Percentiles rank a stretch among this genome's conserved stretches.
phyloP scores from a whole-genome alignment of 2,113 vertebrate species.

The Pardalotus punctatus region DNA sequence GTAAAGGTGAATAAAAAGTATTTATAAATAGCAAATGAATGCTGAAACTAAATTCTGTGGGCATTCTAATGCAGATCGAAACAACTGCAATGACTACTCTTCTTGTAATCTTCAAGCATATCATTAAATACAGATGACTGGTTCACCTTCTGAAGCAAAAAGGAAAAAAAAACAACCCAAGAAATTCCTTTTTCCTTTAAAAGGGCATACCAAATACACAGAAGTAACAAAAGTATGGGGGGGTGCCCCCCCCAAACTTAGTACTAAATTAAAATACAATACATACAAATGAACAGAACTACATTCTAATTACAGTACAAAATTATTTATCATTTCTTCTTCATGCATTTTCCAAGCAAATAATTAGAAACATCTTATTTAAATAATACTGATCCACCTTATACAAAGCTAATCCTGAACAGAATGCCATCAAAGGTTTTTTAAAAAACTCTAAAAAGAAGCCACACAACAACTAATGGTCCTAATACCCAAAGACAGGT shows the following conservation, averaged over 20 bases:
- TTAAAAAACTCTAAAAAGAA: not conserved
- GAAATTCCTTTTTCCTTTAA: not conserved
- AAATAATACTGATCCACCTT: not conserved
- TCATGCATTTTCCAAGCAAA: not conserved
- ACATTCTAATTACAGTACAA: not conserved
- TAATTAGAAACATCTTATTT: not conserved
- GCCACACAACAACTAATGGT: not conserved
- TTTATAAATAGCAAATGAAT: not conserved
- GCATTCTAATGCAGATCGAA: not conserved
- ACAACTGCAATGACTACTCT: not conserved
- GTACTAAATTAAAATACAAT: not conserved
- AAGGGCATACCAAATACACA: not conserved
- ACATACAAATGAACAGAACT: not conserved
- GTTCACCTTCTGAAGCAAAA: not conserved
- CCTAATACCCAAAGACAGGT: not conserved
- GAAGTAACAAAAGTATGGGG: not conserved
- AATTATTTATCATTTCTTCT: not conserved
- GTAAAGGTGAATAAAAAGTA: not conserved
- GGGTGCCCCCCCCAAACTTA: accelerated
- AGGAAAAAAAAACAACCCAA: not conserved
- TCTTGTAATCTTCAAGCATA: not conserved
- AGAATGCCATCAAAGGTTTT: not conserved
- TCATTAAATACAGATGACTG: constrained; percentile 23
- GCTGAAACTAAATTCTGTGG: not conserved
- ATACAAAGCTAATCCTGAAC: not conserved